Evolutionary conservation across 2,113 vertebrate genomes (phyloP).

Genomic region (Egretta garzetta): DNA sequence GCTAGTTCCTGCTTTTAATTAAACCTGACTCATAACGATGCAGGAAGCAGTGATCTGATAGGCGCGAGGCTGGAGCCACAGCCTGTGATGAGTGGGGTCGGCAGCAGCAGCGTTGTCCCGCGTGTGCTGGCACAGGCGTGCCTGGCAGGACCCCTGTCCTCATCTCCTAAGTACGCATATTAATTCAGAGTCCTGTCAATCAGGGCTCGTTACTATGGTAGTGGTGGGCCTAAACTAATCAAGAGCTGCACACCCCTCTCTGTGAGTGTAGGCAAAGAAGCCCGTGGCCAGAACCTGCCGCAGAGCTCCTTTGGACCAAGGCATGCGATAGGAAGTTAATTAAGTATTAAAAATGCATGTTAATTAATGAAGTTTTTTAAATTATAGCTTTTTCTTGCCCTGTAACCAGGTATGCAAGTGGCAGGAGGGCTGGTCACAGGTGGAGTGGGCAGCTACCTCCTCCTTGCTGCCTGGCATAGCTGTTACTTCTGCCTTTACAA

Average conservation of each 20-base stretch:
- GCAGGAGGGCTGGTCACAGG: not conserved
- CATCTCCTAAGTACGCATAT: not conserved
- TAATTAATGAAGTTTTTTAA: not conserved
- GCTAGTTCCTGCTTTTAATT: slow-evolving; percentile 41
- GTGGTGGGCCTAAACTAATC: not conserved
- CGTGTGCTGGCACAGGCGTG: fast-evolving
- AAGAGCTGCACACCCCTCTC: not conserved
- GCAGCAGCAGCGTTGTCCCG: not conserved
- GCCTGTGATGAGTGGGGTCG: not conserved
- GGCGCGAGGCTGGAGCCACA: not conserved
- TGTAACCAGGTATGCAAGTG: not conserved
- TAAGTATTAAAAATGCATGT: not conserved
- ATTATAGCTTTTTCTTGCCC: not conserved
- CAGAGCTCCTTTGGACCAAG: not conserved
- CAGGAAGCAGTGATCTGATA: not conserved
- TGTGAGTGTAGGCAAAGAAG: fast-evolving
- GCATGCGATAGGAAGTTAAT: not conserved
- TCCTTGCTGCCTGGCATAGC: not conserved
- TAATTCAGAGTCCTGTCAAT: not conserved
- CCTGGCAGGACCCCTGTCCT: not conserved
- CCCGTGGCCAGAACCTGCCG: not conserved
- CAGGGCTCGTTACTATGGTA: not conserved
- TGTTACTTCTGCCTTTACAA: not conserved
- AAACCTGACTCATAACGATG: not conserved
- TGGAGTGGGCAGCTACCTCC: not conserved